These are phyloP conservation scores for Amphimedon queenslandica DNA, from an alignment of 37 sponge, comb jelly and placozoan genomes.

Conservation along the genomic window DNA sequence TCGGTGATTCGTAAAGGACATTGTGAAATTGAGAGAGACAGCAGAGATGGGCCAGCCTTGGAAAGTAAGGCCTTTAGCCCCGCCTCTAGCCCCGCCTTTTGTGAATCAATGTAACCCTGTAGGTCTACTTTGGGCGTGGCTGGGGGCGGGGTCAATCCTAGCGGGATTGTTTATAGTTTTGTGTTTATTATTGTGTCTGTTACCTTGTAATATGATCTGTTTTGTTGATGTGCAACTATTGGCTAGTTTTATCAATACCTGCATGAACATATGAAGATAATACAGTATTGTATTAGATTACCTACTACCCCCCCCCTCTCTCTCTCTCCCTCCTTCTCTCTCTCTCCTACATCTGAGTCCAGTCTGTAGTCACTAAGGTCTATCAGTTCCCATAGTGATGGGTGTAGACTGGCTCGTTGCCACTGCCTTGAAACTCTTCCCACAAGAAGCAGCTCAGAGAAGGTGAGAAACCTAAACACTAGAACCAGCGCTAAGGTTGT, in stretches of 20 bases:
- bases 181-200: no score
- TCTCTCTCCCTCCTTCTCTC: no score
- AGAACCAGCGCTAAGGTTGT: conserved; percentile 19
- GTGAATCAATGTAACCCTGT: background rate
- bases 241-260: background rate
- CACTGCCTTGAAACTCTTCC: conserved; percentile 40
- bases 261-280: no score
- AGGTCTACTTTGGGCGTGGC: background rate
- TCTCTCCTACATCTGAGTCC: background rate
- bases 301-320: no score
- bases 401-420: conserved; percentile 36
- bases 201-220: background rate
- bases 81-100: conserved; percentile 39
- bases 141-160: background rate
- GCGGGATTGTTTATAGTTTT: no score
- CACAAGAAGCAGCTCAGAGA: conserved; percentile 37
- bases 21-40: conserved; percentile 23
- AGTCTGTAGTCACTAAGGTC: conserved; percentile 4
- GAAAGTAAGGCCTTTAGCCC: conserved; percentile 17
- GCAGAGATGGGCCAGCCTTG: background rate
- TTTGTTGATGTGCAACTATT: background rate
- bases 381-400: conserved; percentile 47
- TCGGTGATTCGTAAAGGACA: conserved; percentile 55
- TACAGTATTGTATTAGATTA: no score
- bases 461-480: conserved; percentile 40